Conservation (phyloP, 2,797 vertebrate genomes). For the Antennarius maculatus region DNA sequence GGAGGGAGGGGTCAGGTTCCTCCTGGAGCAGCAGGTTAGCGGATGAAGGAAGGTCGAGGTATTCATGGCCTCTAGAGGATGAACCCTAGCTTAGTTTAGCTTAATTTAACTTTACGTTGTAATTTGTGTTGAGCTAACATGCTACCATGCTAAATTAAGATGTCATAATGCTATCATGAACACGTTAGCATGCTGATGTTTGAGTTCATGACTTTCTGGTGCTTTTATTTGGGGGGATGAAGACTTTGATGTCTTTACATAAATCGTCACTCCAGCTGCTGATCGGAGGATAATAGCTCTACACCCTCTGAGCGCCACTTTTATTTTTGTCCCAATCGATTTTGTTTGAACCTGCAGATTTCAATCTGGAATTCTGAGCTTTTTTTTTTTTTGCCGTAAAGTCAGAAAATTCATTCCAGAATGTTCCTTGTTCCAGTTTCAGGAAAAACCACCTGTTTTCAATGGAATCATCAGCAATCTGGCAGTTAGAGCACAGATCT, state of each 20-base stretch:
- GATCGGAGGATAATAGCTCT: conserved; percentile 4
- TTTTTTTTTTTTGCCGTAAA: conserved; percentile 16
- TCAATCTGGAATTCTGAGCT: conserved; percentile 19
- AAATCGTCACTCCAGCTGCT: neutral
- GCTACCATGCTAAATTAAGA: no score
- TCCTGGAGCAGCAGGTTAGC: neutral
- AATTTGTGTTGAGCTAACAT: no score
- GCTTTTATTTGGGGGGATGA: no score
- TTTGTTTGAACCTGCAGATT: conserved; percentile 13
- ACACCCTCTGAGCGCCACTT: conserved; percentile 12
- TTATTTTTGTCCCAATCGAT: conserved; percentile 35
- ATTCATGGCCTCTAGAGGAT: no score
- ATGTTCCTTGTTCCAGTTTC: neutral
- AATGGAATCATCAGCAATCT: conserved; percentile 29
- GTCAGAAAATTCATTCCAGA: conserved; percentile 42
- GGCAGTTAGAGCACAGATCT: conserved; percentile 25
- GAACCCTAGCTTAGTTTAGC: no score
- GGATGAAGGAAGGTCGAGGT: neutral
- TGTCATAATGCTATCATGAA: no score
- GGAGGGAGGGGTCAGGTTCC: neutral
- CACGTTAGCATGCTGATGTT: no score
- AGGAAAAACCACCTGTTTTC: conserved; percentile 41
- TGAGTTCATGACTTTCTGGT: no score
- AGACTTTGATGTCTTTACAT: neutral
- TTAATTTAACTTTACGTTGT: no score